Evolutionary conservation across 2,113 vertebrate genomes (phyloP).

Genomic region (Cavia aperea): DNA sequence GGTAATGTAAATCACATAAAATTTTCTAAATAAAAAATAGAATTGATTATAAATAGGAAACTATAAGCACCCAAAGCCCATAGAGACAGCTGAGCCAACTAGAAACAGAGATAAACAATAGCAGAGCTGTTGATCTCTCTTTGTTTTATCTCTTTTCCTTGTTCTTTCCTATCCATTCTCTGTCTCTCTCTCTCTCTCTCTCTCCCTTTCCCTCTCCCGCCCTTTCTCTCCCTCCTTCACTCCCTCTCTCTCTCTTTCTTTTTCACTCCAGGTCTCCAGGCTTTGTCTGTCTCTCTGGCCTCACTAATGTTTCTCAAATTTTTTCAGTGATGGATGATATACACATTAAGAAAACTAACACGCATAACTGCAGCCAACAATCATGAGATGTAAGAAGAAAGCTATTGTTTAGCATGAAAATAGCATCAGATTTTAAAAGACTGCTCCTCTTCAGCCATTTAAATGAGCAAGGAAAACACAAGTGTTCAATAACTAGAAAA

Average conservation of each 20-base stretch:
- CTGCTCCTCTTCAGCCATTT: background rate
- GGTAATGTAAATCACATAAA: background rate
- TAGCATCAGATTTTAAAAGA: background rate
- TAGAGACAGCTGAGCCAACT: background rate
- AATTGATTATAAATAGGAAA: background rate
- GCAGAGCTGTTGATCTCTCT: background rate
- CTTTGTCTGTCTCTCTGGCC: background rate
- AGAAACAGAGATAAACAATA: background rate
- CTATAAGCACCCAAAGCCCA: background rate
- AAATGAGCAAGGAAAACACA: background rate
- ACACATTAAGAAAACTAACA: background rate
- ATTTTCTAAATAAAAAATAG: background rate
- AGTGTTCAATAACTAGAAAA: background rate
- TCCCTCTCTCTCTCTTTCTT: accelerated
- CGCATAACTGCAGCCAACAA: background rate
- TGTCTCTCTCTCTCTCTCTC: accelerated
- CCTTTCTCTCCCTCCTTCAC: background rate
- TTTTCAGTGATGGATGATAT: background rate
- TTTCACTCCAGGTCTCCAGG: background rate
- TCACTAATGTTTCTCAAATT: background rate
- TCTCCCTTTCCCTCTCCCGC: background rate
- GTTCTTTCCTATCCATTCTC: background rate
- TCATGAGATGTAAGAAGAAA: background rate
- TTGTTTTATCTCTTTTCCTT: background rate
- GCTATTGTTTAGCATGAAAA: background rate